These are phyloP conservation scores for Sciurus niger DNA, from an alignment of 2,113 vertebrate species.

Conservation along the genomic window DNA sequence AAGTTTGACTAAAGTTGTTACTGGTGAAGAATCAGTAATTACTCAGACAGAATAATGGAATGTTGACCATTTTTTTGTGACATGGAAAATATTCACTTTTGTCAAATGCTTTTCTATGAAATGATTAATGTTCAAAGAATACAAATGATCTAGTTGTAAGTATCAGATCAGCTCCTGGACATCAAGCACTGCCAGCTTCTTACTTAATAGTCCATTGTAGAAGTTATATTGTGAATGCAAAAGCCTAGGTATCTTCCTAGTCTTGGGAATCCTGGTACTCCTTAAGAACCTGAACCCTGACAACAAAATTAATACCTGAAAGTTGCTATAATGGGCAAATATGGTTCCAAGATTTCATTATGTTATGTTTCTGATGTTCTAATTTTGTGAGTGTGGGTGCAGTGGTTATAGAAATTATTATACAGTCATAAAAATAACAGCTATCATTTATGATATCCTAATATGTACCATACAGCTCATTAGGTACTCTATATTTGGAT, in stretches of 20 bases:
- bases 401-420: slow-evolving; percentile 8
- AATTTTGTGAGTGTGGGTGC: not conserved
- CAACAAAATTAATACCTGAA: slow-evolving; percentile 51
- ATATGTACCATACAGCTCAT: not conserved
- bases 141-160: not conserved
- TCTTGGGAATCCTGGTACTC: slow-evolving; percentile 18
- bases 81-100: not conserved
- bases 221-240: not conserved
- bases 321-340: not conserved
- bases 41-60: not conserved
- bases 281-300: not conserved
- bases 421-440: not conserved
- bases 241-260: not conserved
- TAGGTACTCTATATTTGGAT: not conserved
- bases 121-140: not conserved
- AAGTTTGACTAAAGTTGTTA: not conserved
- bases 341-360: slow-evolving; percentile 19
- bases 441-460: not conserved
- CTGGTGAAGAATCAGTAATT: not conserved
- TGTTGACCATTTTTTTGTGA: not conserved
- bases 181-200: not conserved
- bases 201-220: not conserved
- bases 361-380: not conserved
- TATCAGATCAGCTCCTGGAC: not conserved
- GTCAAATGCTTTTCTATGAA: not conserved